Base-by-base conservation (phyloP, 2,888 invertebrate genomes). In the Mesorhabditis sp. region DNA sequence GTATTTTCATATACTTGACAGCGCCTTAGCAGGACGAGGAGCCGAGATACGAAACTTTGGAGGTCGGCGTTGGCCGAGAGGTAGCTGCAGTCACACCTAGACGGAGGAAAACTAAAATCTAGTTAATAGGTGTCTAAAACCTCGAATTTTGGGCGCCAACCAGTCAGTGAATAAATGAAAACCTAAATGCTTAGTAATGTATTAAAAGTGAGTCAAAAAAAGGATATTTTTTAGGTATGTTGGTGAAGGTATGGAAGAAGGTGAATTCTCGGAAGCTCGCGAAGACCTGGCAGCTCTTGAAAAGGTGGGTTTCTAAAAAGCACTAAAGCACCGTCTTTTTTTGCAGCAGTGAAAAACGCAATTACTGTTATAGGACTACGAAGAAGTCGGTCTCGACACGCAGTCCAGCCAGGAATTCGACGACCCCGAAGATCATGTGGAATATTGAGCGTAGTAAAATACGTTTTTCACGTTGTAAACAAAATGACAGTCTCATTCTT, bases 151-250 rank as follows among this genome's bases (percentile, higher is more conserved):
- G 28, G 28, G 28, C 2, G 28, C 28, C 2, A 28, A 28, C 28
- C 28, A 28, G 28, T 28, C 28, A 28, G 1, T 28, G 28, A 28
- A 28, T 28, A 28, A 28, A 28, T 28, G 28, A 28, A 28, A 28
- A 28, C 1, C 28, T 28, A 28, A 28, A 28, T 28, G 1, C 28
- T 28, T 28, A 28, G 1, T 28, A 28, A 28, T 28, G 13, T 61
- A 65, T 50, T 50, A 50, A n/a, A 50, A 50, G 58, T 13, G 58
- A 50, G 58, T 50, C n/a, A 2, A 2, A 50, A 13, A 10, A 50
- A 50, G n/a, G n/a, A n/a, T 50, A 13, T 50, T 10, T 50, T 72
- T 68, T 15, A 77, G 92, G 93, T 93, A 89, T 86, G 85, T 85
- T 44, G 85, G 85, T 13, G 85, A 85, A 67, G 85, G 85, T 62